Percentiles rank a stretch among this genome's conserved stretches.
Evolutionary conservation across 2,797 vertebrate species (phyloP).

Genomic region (Myripristis jacobus): DNA sequence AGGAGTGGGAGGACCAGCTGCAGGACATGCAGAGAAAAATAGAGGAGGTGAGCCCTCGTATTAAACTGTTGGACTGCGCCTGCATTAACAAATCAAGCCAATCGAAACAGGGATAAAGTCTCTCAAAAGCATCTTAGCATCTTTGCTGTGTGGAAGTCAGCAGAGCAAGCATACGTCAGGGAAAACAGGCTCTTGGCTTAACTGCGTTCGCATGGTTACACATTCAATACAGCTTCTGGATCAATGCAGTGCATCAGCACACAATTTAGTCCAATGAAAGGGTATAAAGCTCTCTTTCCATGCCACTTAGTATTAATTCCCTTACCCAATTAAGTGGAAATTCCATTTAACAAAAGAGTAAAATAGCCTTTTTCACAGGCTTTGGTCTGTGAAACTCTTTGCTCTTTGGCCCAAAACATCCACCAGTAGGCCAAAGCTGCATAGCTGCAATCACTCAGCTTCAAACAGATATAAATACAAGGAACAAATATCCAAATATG

Average conservation of each 20-base stretch:
- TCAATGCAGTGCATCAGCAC: not conserved
- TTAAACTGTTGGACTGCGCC: not conserved
- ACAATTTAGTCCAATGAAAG: too few relatives aligned
- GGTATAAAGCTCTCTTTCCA: not conserved
- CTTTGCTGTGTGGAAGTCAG: not conserved
- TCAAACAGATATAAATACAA: not conserved
- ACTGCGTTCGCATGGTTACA: not conserved
- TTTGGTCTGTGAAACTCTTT: too few relatives aligned
- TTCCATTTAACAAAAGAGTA: not conserved
- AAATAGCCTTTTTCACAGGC: not conserved
- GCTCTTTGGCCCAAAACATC: not conserved
- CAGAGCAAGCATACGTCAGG: not conserved
- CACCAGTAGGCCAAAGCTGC: not conserved
- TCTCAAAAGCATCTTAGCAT: not conserved
- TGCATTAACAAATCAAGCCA: not conserved
- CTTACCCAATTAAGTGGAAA: not conserved
- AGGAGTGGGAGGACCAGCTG: slow-evolving; percentile 98
- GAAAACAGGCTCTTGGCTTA: not conserved
- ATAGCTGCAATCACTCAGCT: slow-evolving; percentile 4
- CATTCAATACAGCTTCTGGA: not conserved
- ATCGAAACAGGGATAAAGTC: not conserved
- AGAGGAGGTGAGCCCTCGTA: slow-evolving; percentile 88
- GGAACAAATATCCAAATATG: not conserved
- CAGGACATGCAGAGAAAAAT: slow-evolving; percentile 97
- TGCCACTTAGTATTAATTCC: not conserved